These are phyloP conservation scores for Danio albolineatus DNA, from an alignment of 2,797 vertebrate species.

Conservation along the genomic window DNA sequence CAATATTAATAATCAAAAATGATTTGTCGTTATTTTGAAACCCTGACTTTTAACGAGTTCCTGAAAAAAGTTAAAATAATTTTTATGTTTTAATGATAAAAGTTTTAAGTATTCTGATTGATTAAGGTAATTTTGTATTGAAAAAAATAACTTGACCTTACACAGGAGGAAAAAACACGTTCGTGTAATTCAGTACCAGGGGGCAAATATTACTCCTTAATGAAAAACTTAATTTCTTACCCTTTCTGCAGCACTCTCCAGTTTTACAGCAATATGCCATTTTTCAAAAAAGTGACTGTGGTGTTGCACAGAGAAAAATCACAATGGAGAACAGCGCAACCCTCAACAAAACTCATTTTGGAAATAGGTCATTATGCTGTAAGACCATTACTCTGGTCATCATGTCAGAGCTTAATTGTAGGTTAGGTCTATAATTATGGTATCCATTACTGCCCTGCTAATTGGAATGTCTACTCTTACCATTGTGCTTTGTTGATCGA, in stretches of 20 bases:
- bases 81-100: too few relatives aligned
- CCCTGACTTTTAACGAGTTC: too few relatives aligned
- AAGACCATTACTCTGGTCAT: slow-evolving; percentile 31
- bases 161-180: too few relatives aligned
- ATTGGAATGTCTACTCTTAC: slow-evolving; percentile 33
- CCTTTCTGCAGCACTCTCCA: neutral
- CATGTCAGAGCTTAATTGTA: slow-evolving; percentile 42
- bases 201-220: too few relatives aligned
- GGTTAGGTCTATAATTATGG: slow-evolving; percentile 46
- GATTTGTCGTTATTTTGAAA: too few relatives aligned
- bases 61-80: too few relatives aligned
- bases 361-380: slow-evolving; percentile 21
- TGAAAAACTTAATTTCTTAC: neutral
- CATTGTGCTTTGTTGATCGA: slow-evolving; percentile 51
- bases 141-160: too few relatives aligned
- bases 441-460: slow-evolving; percentile 44
- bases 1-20: too few relatives aligned
- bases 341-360: slow-evolving; percentile 38
- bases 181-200: too few relatives aligned
- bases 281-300: neutral
- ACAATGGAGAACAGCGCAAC: neutral
- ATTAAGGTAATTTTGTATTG: too few relatives aligned
- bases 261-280: neutral
- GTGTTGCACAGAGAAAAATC: neutral
- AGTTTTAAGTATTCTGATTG: too few relatives aligned